These are phyloP conservation scores for Eupsilia transversa DNA, from an alignment of 2,888 invertebrate species.

Conservation along the genomic window DNA sequence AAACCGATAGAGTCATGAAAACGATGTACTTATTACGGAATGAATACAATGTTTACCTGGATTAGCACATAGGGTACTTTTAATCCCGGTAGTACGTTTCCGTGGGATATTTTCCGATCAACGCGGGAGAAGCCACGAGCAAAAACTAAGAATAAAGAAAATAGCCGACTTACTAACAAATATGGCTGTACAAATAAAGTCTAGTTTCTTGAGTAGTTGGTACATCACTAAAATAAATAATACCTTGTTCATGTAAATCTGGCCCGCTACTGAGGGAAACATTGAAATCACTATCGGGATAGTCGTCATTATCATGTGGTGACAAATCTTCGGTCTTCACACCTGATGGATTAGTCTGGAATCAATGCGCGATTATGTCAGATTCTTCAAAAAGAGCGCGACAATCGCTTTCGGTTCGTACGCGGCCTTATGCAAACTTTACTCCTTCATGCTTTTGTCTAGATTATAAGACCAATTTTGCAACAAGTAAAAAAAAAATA, in stretches of 20 bases:
- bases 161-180: neutral
- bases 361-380: constrained; percentile 8
- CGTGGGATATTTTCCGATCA: too few relatives aligned
- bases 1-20: too few relatives aligned
- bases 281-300: constrained; percentile 75
- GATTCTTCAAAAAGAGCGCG: neutral
- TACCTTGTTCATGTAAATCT: constrained; percentile 72
- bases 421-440: neutral
- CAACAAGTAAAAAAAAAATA: neutral
- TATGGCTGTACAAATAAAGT: neutral
- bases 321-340: constrained; percentile 78
- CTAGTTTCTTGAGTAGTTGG: neutral
- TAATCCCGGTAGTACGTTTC: too few relatives aligned
- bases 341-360: constrained; percentile 64
- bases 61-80: too few relatives aligned
- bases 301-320: constrained; percentile 73
- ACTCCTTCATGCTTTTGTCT: neutral
- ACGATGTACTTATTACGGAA: too few relatives aligned
- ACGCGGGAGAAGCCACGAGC: too few relatives aligned
- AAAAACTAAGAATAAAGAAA: too few relatives aligned
- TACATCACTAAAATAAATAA: constrained; percentile 2
- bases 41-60: too few relatives aligned
- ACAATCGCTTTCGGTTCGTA: neutral
- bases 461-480: too few relatives aligned
- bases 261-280: constrained; percentile 66